Conservation (phyloP, 2,113 vertebrate species). For the Asarcornis scutulata region DNA sequence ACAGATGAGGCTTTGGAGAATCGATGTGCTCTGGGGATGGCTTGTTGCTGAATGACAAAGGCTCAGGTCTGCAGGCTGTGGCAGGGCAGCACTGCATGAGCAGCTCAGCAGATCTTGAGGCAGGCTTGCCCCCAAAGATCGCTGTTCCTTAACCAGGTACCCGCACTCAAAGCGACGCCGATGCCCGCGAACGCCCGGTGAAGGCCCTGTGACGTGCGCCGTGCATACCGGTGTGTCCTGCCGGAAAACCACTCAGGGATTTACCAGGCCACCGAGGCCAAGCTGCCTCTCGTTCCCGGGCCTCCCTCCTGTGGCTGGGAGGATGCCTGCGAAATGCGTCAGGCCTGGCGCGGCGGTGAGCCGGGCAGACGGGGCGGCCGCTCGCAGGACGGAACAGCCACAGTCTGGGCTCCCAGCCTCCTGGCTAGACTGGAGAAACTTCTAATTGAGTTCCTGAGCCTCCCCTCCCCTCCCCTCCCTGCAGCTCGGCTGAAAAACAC, state of each 20-base stretch:
- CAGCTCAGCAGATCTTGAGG: background rate
- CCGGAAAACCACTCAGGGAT: conserved; percentile 1
- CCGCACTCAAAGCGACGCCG: fast-evolving
- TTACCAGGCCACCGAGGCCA: background rate
- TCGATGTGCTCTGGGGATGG: conserved; percentile 28
- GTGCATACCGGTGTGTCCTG: background rate
- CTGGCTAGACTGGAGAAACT: conserved; percentile 94
- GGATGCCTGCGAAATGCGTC: conserved; percentile 90
- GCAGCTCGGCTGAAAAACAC: conserved; percentile 80
- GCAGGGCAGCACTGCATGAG: background rate
- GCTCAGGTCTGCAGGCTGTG: background rate
- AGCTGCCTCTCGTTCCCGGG: background rate
- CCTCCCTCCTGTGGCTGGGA: conserved; percentile 82
- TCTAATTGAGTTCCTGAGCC: conserved; percentile 91
- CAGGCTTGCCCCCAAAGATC: fast-evolving
- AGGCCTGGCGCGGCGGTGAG: conserved; percentile 82
- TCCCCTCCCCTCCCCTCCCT: conserved; percentile 82
- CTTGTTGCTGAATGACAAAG: background rate
- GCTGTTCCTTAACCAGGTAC: background rate
- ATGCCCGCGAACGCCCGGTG: background rate
- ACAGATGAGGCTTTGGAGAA: background rate
- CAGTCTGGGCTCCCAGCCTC: conserved; percentile 92
- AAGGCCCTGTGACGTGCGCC: background rate
- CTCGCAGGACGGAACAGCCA: conserved; percentile 80
- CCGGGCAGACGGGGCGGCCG: conserved; percentile 70